phyloP scores from a whole-genome alignment of 2,888 invertebrate genomes.

The Hemicrepidius hirtus region DNA sequence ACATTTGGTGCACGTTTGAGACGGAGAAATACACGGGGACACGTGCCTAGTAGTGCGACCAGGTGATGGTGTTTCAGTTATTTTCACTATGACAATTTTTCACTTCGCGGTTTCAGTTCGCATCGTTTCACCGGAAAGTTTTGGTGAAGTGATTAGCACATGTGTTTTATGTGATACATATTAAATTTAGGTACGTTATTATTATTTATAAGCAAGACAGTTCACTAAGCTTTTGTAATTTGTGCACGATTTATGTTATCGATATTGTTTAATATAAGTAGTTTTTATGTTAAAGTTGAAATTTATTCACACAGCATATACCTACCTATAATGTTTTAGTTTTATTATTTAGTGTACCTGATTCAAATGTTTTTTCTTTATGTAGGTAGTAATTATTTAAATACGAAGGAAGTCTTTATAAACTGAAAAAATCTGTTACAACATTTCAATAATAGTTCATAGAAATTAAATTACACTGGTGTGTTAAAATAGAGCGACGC shows the following conservation, averaged over 20 bases:
- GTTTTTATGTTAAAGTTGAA: no score
- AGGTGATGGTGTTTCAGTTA: slow-evolving; percentile 40
- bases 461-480: no score
- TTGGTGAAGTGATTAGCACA: slow-evolving; percentile 9
- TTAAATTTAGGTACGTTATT: slow-evolving; percentile 24
- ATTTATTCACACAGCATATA: neutral
- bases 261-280: no score
- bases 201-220: neutral
- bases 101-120: slow-evolving; percentile 1
- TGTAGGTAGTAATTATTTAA: neutral
- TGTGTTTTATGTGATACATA: slow-evolving; percentile 30
- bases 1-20: slow-evolving; percentile 59
- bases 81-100: slow-evolving; percentile 7
- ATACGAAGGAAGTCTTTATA: no score
- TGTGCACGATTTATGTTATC: no score
- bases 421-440: no score
- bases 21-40: slow-evolving; percentile 57
- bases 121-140: slow-evolving; percentile 9
- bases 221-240: neutral
- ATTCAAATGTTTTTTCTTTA: neutral
- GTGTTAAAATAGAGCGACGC: neutral
- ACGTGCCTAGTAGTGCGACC: slow-evolving; percentile 48
- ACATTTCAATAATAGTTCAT: no score
- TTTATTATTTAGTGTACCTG: no score
- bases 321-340: no score